These are phyloP conservation scores for Heliocidaris erythrogramma DNA, from an alignment of 35 echinoderm and acorn worm species.

Conservation along the genomic window DNA sequence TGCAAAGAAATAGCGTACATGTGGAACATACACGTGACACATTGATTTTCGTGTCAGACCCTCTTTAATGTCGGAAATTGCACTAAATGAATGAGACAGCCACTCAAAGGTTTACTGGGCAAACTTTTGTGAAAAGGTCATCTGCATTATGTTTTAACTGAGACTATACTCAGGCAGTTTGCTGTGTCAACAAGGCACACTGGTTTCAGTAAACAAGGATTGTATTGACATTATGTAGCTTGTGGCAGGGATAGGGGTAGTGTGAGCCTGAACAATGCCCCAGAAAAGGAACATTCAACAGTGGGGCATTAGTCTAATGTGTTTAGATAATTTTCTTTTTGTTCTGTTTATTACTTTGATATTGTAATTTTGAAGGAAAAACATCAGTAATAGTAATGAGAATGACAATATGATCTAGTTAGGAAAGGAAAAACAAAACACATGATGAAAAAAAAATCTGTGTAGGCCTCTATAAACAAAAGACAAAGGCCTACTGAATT, in stretches of 20 bases:
- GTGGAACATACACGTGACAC: neutral
- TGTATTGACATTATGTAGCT: neutral
- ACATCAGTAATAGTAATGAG: too few relatives aligned
- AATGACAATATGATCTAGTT: too few relatives aligned
- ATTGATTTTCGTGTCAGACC: neutral
- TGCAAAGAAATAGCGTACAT: neutral
- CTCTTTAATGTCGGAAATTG: neutral
- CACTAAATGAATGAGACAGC: constrained; percentile 8
- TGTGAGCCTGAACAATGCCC: neutral
- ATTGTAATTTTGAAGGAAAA: too few relatives aligned
- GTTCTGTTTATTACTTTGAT: too few relatives aligned
- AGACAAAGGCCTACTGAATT: too few relatives aligned
- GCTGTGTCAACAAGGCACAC: neutral
- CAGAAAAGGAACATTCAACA: neutral
- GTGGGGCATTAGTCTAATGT: neutral
- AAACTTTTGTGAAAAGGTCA: neutral
- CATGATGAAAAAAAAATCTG: too few relatives aligned
- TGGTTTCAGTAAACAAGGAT: neutral
- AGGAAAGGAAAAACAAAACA: too few relatives aligned
- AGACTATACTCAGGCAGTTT: neutral
- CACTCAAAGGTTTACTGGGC: neutral
- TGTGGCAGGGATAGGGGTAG: neutral
- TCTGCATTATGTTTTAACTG: constrained; percentile 1
- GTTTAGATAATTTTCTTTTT: neutral
- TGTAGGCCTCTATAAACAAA: too few relatives aligned